Conservation (phyloP, 2,113 vertebrate genomes). For the Cynoglossus semilaevis region DNA sequence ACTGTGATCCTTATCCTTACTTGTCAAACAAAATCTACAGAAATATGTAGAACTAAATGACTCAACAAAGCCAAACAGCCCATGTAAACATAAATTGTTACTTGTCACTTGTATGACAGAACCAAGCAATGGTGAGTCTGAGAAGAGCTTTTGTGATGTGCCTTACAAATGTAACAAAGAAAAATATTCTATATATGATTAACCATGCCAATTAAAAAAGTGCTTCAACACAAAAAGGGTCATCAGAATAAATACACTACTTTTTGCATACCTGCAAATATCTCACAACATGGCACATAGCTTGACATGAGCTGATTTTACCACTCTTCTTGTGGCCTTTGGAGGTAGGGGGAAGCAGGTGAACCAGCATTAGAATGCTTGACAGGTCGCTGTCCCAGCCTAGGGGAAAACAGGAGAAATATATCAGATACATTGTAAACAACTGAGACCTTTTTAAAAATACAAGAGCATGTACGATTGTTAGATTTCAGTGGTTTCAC, state of each 20-base stretch:
- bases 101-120: neutral
- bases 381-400: too few species aligned
- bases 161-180: too few species aligned
- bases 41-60: neutral
- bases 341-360: constrained; percentile 3
- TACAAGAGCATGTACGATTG: too few species aligned
- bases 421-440: too few species aligned
- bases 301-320: constrained; percentile 15
- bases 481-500: too few species aligned
- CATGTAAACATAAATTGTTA: neutral
- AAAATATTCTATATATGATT: neutral
- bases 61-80: neutral
- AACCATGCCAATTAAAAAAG: neutral
- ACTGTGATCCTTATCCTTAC: neutral
- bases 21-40: too few species aligned
- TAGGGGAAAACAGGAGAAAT: too few species aligned
- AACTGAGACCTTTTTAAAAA: too few species aligned
- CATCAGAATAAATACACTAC: neutral
- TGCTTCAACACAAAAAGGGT: neutral
- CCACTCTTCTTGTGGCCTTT: constrained; percentile 16
- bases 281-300: neutral
- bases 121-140: neutral
- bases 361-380: too few species aligned
- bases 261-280: too few species aligned
- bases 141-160: neutral